Evolutionary conservation across 2,113 vertebrate genomes (phyloP).

Genomic region (Nymphicus hollandicus): DNA sequence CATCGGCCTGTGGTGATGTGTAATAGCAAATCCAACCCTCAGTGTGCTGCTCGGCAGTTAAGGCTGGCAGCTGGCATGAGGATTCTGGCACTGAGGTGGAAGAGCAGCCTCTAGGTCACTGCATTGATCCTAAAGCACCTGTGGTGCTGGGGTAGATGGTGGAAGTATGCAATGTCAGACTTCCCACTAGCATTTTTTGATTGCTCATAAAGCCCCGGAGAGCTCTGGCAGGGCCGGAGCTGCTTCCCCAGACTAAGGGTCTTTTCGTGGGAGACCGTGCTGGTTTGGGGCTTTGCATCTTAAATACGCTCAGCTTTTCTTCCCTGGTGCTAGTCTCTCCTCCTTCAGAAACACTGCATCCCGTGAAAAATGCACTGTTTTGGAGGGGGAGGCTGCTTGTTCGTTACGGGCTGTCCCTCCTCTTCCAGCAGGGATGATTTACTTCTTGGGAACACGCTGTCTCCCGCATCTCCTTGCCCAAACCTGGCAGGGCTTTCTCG

Average conservation of each 20-base stretch:
- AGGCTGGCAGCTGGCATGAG: fast-evolving
- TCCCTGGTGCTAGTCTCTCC: fast-evolving
- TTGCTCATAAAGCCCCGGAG: fast-evolving
- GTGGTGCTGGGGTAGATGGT: fast-evolving
- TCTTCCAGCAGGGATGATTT: background rate
- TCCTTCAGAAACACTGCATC: background rate
- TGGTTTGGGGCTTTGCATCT: background rate
- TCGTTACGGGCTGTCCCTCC: background rate
- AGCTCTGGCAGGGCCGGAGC: background rate
- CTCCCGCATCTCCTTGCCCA: background rate
- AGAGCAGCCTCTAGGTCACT: fast-evolving
- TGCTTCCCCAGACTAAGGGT: background rate
- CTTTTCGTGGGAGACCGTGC: background rate
- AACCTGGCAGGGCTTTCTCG: background rate
- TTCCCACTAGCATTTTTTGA: fast-evolving
- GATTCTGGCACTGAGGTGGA: background rate
- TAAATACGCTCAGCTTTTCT: background rate
- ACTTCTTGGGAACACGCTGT: background rate
- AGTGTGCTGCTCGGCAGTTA: fast-evolving
- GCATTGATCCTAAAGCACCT: fast-evolving
- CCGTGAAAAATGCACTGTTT: background rate
- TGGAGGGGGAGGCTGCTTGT: background rate
- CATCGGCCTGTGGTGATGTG: fast-evolving
- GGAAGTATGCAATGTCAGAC: background rate
- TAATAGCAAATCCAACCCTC: too few relatives aligned